Evolutionary conservation across 2,797 vertebrate species (phyloP), one percentile per base, ranked within the genome.

Genomic region (Lacerta agilis): DNA sequence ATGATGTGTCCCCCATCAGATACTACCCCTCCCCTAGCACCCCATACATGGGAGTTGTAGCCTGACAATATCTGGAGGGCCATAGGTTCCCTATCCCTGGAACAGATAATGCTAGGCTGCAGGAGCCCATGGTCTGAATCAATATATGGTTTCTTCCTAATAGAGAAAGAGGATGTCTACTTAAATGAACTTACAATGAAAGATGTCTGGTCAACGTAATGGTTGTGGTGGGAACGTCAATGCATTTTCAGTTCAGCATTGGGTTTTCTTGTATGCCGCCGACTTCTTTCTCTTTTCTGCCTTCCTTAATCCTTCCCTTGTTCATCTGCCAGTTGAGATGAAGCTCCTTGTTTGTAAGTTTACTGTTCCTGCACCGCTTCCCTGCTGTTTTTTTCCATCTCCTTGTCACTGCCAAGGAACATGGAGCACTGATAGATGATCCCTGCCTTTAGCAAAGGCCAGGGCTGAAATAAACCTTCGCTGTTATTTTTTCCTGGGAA

Each of bases 401-500:
- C 61, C 58, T 76, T 81, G 10, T 76, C 71, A 8, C 83, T 89
- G 55, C 71, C 83, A 81, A 81, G 41, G 71, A 85, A 80, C 67
- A 64, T 23, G 71, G 77, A 67, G 25, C 43, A n/a, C 78, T 76
- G 78, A 67, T 75, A 85, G 83, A 64, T 81, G 83, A 89, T 75
- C 71, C 71, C 79, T 69, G 78, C n/a, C 83, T 49, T 55, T 71
- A n/a, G 71, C 45, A 86, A 89, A 89, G 79, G 83, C 71, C 71
- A 89, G 41, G 13, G 85, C 71, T 41, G 61, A 86, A 89, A 82
- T 86, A 80, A 80, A 72, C 45, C 38, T 64, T 66, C 79, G 77
- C 77, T 49, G 41, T 64, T 80, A 38, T 73, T 85, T 81, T 23
- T 89, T 66, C 61, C 71, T 25, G 33, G 58, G 69, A 8, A 85